phyloP scores from a whole-genome alignment of 37 sponge, comb jelly and placozoan genomes.

The Cladorhizidae sp. region DNA sequence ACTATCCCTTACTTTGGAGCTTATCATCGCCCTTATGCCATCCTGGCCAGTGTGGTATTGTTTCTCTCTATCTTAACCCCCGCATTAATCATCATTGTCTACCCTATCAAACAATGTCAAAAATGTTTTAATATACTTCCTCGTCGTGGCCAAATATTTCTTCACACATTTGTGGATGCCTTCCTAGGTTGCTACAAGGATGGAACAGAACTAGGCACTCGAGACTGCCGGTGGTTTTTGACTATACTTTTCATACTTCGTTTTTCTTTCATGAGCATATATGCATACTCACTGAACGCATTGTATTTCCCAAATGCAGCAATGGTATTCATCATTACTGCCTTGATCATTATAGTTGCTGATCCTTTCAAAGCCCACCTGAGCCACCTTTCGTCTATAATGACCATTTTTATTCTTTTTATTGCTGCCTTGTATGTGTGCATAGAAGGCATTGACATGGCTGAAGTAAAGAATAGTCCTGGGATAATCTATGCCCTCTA shows the following conservation, averaged over 20 bases:
- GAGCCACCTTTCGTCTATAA: too few species aligned
- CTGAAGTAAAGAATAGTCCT: too few species aligned
- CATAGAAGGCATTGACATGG: too few species aligned
- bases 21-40: slow-evolving; percentile 42
- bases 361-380: too few species aligned
- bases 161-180: slow-evolving; percentile 44
- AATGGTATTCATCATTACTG: too few species aligned
- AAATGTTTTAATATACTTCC: neutral
- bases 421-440: too few species aligned
- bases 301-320: too few species aligned
- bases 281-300: too few species aligned
- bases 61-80: slow-evolving; percentile 23
- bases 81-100: slow-evolving; percentile 30
- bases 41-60: slow-evolving; percentile 21
- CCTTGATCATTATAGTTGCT: too few species aligned
- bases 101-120: neutral
- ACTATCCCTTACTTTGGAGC: slow-evolving; percentile 26
- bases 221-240: slow-evolving; percentile 62
- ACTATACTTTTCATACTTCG: slow-evolving; percentile 37
- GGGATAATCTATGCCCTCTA: too few species aligned
- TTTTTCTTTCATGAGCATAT: slow-evolving; percentile 8
- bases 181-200: slow-evolving; percentile 76
- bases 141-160: neutral
- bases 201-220: slow-evolving; percentile 41
- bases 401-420: too few species aligned